Evolutionary conservation across 2,888 invertebrate species (phyloP), one percentile per base, ranked within the genome.

Genomic region (Caenorhabditis panamensis): DNA sequence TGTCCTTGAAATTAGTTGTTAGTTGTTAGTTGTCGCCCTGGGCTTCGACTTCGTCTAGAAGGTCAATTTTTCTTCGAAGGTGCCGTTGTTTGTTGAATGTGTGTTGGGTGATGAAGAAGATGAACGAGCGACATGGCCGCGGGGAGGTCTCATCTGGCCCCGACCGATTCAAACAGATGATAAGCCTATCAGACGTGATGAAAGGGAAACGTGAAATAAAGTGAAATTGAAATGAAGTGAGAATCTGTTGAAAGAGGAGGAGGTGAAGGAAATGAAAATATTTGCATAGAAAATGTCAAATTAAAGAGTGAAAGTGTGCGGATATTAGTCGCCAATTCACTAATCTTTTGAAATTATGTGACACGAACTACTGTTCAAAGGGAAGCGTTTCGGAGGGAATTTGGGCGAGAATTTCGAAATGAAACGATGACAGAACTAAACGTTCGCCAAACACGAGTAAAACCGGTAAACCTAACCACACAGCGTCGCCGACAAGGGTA

Each of bases 1-100:
- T 61, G 73, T 59, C 73, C 73, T 75, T 75, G 73, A 75, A 75
- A 75, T 75, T 66, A 75, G 73, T 75, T 75, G 73, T 31, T 31
- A 31, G 31, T 31, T 31, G 31, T 31, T n/a, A n/a, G n/a, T n/a
- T n/a, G n/a, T n/a, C n/a, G n/a, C n/a, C n/a, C n/a, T n/a, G n/a
- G n/a, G n/a, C n/a, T n/a, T n/a, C n/a, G n/a, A n/a, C n/a, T n/a
- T 73, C 73, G 73, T 64, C 73, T 66, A 72, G 58, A 66, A 75
- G 73, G 73, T 66, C 73, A 44, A 41, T 41, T 41, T 72, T 54
- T 53, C 31, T 71, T 41, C 51, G 63, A 66, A 75, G 59, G 66
- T 53, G 73, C 66, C 66, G 73, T 75, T 75, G 73, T 75, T 66
- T 75, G 66, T 75, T 36, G 66, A 56, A 66, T 71, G 66, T 66